Evolutionary conservation across 2,797 vertebrate genomes (phyloP).

Genomic region (Podargus strigoides): DNA sequence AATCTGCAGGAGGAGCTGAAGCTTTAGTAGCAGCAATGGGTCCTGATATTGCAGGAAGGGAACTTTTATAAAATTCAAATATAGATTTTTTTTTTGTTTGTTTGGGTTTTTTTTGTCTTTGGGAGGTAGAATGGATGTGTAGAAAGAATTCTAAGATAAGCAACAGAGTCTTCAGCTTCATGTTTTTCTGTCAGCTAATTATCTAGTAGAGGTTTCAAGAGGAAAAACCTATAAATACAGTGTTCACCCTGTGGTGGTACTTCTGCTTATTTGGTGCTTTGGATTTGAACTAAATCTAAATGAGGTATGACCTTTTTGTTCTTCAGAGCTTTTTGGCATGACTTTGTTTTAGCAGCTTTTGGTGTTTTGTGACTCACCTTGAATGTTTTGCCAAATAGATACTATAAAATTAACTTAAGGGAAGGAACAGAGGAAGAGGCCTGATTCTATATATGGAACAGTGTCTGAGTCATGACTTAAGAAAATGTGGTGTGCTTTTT

Average conservation of each 20-base stretch:
- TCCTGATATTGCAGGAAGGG: background rate
- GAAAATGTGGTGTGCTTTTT: background rate
- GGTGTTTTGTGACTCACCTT: conserved; percentile 14
- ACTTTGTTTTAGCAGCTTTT: background rate
- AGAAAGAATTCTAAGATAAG: background rate
- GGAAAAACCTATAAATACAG: fast-evolving
- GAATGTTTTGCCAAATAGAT: background rate
- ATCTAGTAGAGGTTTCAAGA: background rate
- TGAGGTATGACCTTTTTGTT: background rate
- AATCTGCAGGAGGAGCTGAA: background rate
- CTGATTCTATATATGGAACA: background rate
- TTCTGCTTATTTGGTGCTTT: background rate
- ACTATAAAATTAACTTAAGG: conserved; percentile 1
- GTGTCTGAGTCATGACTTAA: background rate
- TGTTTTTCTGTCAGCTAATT: background rate
- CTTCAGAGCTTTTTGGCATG: background rate
- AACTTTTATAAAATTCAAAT: background rate
- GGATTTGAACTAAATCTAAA: background rate
- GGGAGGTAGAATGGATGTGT: background rate
- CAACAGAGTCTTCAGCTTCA: background rate
- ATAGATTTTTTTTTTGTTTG: background rate
- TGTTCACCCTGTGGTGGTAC: background rate
- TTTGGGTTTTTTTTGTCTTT: background rate
- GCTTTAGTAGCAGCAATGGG: background rate
- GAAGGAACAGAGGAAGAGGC: background rate